phyloP scores from a whole-genome alignment of 2,113 vertebrate species.

The Serilophus lunatus region DNA sequence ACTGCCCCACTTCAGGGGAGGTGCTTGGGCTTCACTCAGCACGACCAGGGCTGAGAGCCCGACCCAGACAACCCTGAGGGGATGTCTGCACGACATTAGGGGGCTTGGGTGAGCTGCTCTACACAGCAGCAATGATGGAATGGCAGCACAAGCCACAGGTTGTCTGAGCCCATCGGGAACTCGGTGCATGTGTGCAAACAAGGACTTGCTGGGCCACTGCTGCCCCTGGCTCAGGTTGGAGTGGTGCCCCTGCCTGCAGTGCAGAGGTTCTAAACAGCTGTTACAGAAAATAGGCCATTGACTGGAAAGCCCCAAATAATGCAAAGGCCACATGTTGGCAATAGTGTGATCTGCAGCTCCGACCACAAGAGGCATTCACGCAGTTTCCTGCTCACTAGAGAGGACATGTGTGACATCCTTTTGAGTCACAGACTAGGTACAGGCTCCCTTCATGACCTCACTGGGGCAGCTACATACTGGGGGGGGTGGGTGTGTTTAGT shows the following conservation, averaged over 20 bases:
- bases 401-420: conserved; percentile 45
- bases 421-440: background rate
- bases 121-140: background rate
- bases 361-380: background rate
- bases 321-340: background rate
- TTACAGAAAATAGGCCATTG: background rate
- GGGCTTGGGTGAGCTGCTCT: background rate
- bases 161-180: background rate
- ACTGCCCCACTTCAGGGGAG: background rate
- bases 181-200: background rate
- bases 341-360: background rate
- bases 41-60: background rate
- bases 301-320: background rate
- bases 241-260: background rate
- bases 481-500: background rate
- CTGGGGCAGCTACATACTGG: background rate
- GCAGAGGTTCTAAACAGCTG: background rate
- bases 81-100: background rate
- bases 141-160: background rate
- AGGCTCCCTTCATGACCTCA: background rate
- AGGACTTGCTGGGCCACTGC: background rate
- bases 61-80: conserved; percentile 38
- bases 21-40: conserved; percentile 17
- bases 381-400: conserved; percentile 4
- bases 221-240: background rate